Conservation (phyloP, 2,113 vertebrate genomes). For the Phalacrocorax aristotelis region DNA sequence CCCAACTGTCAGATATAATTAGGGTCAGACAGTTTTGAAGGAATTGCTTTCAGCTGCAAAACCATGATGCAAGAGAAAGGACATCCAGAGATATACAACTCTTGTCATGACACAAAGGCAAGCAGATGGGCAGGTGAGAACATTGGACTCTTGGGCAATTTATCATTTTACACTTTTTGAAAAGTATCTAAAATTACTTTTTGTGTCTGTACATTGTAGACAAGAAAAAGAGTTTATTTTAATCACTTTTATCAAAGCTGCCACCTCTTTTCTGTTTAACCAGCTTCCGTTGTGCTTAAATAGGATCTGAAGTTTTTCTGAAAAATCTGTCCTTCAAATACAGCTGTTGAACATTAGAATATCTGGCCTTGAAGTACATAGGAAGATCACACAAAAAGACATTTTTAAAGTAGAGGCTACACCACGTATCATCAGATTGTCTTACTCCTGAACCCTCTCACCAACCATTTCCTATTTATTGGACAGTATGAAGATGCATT, state of each 20-base stretch:
- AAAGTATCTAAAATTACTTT: neutral
- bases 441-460: neutral
- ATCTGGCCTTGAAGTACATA: neutral
- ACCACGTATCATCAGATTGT: neutral
- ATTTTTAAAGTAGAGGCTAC: neutral
- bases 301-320: neutral
- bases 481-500: neutral
- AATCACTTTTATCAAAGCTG: neutral
- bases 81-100: neutral
- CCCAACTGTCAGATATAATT: neutral
- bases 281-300: neutral
- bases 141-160: fast-evolving
- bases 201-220: neutral
- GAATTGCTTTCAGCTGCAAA: neutral
- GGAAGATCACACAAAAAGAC: neutral
- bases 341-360: neutral
- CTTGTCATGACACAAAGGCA: neutral
- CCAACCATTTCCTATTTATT: neutral
- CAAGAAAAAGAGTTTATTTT: neutral
- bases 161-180: neutral
- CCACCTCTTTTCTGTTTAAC: neutral
- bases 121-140: neutral
- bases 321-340: neutral
- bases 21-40: neutral
- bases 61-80: neutral